Conservation (phyloP, 2,797 vertebrate species). For the Spinibarbus caldwelli region DNA sequence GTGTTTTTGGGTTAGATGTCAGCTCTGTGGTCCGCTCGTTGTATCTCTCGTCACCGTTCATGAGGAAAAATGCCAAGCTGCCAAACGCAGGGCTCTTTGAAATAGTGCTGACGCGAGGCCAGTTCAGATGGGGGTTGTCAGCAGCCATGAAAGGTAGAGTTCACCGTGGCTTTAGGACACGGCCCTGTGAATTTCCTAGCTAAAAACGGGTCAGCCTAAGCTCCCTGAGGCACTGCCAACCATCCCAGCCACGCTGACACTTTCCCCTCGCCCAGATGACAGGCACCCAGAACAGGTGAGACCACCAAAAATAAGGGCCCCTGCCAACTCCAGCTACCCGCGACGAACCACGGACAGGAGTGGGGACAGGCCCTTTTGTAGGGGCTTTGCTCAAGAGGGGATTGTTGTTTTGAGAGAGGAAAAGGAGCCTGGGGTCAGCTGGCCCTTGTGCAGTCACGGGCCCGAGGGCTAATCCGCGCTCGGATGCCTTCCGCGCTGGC, state of each 20-base stretch:
- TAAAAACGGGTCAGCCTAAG: conserved; percentile 85
- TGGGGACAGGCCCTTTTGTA: conserved; percentile 83
- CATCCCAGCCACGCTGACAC: conserved; percentile 86
- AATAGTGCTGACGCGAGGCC: conserved; percentile 81
- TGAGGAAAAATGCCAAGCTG: conserved; percentile 78
- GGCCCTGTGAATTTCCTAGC: conserved; percentile 84
- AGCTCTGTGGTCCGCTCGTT: conserved; percentile 30
- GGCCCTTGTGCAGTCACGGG: conserved; percentile 72
- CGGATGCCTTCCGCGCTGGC: conserved; percentile 80
- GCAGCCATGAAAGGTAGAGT: conserved; percentile 83
- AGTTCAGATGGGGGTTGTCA: conserved; percentile 64
- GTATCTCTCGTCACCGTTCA: conserved; percentile 71
- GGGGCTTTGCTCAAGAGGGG: conserved; percentile 72
- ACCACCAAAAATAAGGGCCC: conserved; percentile 80
- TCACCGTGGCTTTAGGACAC: conserved; percentile 78
- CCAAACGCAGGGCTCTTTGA: conserved; percentile 75
- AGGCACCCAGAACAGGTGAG: conserved; percentile 85
- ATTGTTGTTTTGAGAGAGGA: conserved; percentile 86
- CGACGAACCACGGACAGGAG: conserved; percentile 72
- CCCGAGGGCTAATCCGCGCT: conserved; percentile 78
- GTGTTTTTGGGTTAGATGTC: conserved; percentile 38
- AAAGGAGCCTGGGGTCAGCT: conserved; percentile 82
- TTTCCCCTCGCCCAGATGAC: conserved; percentile 77
- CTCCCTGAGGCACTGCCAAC: conserved; percentile 83
- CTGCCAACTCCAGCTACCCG: conserved; percentile 60